Evolutionary conservation across 2,113 vertebrate species (phyloP).

Genomic region (Laticauda laticaudata): DNA sequence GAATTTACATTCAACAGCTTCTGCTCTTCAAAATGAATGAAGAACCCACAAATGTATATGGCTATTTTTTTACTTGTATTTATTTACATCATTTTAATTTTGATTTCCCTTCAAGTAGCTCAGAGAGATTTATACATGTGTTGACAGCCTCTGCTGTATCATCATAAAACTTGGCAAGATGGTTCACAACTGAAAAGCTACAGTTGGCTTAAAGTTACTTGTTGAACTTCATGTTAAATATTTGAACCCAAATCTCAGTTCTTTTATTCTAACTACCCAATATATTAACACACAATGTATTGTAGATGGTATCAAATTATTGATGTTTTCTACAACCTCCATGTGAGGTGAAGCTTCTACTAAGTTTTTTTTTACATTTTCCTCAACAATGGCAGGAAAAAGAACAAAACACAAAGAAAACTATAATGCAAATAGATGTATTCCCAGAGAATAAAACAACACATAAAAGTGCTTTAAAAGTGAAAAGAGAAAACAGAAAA

Average conservation of each 20-base stretch:
- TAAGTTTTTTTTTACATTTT: too few species aligned
- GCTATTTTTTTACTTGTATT: neutral
- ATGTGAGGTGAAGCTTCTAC: neutral
- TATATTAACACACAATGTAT: neutral
- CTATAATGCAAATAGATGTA: too few species aligned
- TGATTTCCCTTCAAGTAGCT: neutral
- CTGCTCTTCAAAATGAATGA: neutral
- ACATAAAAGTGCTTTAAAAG: too few species aligned
- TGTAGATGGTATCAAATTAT: neutral
- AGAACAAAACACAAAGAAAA: too few species aligned
- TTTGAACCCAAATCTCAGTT: neutral
- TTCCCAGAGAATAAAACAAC: too few species aligned
- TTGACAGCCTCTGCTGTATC: neutral
- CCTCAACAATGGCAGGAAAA: too few species aligned
- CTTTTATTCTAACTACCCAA: neutral
- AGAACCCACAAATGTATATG: neutral
- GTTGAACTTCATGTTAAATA: neutral
- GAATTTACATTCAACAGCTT: neutral
- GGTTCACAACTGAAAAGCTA: neutral
- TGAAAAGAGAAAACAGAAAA: too few species aligned
- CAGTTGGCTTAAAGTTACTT: neutral
- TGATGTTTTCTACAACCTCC: neutral
- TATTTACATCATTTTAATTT: neutral
- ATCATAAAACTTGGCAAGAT: neutral
- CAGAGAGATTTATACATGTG: neutral